Evolutionary conservation across 2,113 vertebrate genomes (phyloP).

Genomic region (Campylorhamphus procurvoides): DNA sequence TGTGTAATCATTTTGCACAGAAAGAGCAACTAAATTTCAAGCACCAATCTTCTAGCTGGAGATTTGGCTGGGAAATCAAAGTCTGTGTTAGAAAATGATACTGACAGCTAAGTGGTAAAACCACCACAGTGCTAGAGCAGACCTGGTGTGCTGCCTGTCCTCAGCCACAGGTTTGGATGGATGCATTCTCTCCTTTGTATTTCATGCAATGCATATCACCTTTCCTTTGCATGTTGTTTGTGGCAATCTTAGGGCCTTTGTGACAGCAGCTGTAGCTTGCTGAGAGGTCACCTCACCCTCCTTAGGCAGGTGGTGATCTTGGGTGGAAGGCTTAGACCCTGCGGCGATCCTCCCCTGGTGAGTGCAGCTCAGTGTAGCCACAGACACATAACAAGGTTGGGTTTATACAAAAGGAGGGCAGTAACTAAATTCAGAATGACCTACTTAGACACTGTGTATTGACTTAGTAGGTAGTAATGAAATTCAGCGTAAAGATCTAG

Average conservation of each 20-base stretch:
- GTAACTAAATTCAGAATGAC: constrained; percentile 53
- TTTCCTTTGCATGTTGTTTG: not conserved
- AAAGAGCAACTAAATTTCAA: not conserved
- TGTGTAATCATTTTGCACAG: not conserved
- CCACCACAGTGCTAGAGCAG: not conserved
- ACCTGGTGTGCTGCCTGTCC: not conserved
- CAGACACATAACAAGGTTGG: not conserved
- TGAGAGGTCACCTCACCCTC: not conserved
- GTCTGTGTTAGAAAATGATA: not conserved
- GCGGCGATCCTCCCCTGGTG: not conserved
- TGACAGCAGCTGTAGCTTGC: not conserved
- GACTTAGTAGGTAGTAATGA: constrained; percentile 33
- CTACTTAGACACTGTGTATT: not conserved
- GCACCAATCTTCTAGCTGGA: not conserved
- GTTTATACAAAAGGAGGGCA: constrained; percentile 23
- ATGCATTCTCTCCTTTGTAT: not conserved
- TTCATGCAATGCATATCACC: not conserved
- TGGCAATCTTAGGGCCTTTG: not conserved
- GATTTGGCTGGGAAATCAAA: not conserved
- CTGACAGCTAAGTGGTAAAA: not conserved
- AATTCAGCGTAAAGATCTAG: not conserved
- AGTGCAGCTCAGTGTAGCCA: not conserved
- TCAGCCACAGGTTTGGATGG: not conserved
- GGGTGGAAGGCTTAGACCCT: not conserved
- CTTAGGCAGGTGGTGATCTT: fast-evolving